phyloP scores from a whole-genome alignment of 2,888 invertebrate genomes.

The Mystacides longicornis region DNA sequence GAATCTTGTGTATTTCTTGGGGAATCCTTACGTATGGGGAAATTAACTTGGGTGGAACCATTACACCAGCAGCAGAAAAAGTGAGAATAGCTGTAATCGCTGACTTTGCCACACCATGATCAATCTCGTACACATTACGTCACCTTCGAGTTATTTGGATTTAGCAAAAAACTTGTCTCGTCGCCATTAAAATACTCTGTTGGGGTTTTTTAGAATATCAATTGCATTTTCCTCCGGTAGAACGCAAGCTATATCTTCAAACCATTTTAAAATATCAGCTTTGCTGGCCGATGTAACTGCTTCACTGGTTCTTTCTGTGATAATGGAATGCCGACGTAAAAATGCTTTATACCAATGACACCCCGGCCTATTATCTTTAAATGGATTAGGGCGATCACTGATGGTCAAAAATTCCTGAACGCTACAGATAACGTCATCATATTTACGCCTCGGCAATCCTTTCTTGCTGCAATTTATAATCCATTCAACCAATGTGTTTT shows the following conservation, averaged over 20 bases:
- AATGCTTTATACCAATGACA: constrained; percentile 3
- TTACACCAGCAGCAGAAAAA: constrained; percentile 3
- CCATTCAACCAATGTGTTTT: constrained; percentile 2
- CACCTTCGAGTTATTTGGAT: constrained; percentile 3
- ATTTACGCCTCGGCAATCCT: constrained; percentile 1
- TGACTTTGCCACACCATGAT: constrained; percentile 6
- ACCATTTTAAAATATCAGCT: constrained; percentile 3
- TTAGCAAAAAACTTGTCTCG: constrained; percentile 4
- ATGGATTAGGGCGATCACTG: constrained; percentile 3
- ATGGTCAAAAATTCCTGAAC: constrained; percentile 4
- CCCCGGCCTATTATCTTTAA: constrained; percentile 3
- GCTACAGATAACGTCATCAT: constrained; percentile 4
- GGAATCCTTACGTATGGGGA: constrained; percentile 2
- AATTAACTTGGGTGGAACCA: constrained; percentile 5
- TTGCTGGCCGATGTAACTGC: constrained; percentile 1
- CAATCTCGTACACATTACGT: constrained; percentile 1
- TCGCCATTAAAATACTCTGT: constrained; percentile 3
- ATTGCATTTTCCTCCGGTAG: constrained; percentile 2
- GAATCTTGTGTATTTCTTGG: constrained; percentile 5
- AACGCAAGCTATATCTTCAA: neutral
- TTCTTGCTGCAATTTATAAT: constrained; percentile 1
- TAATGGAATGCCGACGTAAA: constrained; percentile 4
- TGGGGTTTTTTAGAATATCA: constrained; percentile 1
- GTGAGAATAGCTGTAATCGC: constrained; percentile 1
- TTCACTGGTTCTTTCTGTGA: constrained; percentile 5